Conservation (phyloP, 1,140 invertebrate species). For the Hylaeus anthracinus region DNA sequence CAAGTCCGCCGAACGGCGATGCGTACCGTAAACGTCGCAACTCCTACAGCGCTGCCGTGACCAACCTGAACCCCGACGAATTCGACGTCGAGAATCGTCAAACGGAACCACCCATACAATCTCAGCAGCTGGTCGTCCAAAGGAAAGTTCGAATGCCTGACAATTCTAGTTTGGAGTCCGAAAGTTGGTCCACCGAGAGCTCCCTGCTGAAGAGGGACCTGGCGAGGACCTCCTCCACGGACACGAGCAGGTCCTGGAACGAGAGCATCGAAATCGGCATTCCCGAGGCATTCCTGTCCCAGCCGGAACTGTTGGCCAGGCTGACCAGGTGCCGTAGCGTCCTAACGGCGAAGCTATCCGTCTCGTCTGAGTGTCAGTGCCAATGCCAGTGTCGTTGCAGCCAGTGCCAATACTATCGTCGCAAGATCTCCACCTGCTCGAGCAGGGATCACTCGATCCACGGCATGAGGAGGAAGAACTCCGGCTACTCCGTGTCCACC, state of each 20-base stretch:
- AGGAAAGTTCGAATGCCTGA: conserved; percentile 27
- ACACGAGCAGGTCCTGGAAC: conserved; percentile 61
- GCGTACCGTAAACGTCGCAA: conserved; percentile 62
- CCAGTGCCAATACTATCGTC: conserved; percentile 51
- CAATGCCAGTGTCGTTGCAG: conserved; percentile 54
- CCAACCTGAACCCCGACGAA: conserved; percentile 3
- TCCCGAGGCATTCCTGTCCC: conserved; percentile 41
- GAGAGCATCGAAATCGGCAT: conserved; percentile 45
- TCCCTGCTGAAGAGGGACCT: conserved; percentile 38
- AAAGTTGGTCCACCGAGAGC: conserved; percentile 58
- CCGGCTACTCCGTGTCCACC: conserved; percentile 67
- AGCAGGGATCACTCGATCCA: conserved; percentile 53
- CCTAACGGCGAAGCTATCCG: neutral
- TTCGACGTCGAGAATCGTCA: neutral
- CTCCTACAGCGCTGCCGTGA: conserved; percentile 70
- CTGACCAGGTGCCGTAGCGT: conserved; percentile 48
- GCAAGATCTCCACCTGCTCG: conserved; percentile 53
- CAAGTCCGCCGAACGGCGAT: conserved; percentile 11
- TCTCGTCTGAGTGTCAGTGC: conserved; percentile 29
- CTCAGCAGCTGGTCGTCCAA: conserved; percentile 9
- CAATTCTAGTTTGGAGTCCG: conserved; percentile 56
- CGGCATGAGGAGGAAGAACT: conserved; percentile 63
- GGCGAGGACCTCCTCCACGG: conserved; percentile 36
- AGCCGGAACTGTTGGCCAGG: conserved; percentile 54
- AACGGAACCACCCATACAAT: neutral